Percentiles rank a stretch among this genome's conserved stretches.
These are phyloP conservation scores for Oreonectes daqikongensis DNA, from an alignment of 2,797 vertebrate species.

Conservation along the genomic window DNA sequence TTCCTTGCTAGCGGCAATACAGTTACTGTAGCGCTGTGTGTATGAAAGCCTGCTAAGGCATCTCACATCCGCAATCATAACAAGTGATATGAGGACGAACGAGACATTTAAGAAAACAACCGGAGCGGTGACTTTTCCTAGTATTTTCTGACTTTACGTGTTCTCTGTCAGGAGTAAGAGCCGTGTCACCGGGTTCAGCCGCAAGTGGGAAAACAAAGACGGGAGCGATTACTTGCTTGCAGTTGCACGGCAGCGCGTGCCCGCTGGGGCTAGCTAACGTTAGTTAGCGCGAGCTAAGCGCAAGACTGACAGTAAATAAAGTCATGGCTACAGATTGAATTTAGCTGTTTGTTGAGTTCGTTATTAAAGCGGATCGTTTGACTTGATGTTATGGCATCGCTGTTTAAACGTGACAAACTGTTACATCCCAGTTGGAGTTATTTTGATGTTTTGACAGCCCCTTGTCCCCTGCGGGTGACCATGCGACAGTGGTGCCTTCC, in stretches of 20 bases:
- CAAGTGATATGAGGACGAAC: constrained; percentile 9
- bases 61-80: constrained; percentile 41
- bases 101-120: background rate
- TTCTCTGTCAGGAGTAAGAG: background rate
- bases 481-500: constrained; percentile 85
- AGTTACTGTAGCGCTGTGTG: constrained; percentile 49
- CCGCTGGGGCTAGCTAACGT: constrained; percentile 52
- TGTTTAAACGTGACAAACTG: constrained; percentile 21
- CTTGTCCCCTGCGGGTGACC: constrained; percentile 70
- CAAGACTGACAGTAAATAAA: constrained; percentile 64
- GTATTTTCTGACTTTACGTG: background rate
- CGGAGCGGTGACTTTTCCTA: background rate
- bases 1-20: constrained; percentile 46
- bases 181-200: constrained; percentile 12
- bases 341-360: background rate
- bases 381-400: background rate
- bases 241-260: constrained; percentile 39
- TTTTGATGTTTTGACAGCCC: constrained; percentile 49
- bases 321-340: constrained; percentile 1
- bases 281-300: constrained; percentile 61
- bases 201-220: constrained; percentile 29
- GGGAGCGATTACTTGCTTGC: constrained; percentile 25
- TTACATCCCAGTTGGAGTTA: constrained; percentile 2
- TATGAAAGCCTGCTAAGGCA: constrained; percentile 60
- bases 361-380: background rate